Conservation (phyloP, 1,140 invertebrate genomes). For the Vanessa tameamea region DNA sequence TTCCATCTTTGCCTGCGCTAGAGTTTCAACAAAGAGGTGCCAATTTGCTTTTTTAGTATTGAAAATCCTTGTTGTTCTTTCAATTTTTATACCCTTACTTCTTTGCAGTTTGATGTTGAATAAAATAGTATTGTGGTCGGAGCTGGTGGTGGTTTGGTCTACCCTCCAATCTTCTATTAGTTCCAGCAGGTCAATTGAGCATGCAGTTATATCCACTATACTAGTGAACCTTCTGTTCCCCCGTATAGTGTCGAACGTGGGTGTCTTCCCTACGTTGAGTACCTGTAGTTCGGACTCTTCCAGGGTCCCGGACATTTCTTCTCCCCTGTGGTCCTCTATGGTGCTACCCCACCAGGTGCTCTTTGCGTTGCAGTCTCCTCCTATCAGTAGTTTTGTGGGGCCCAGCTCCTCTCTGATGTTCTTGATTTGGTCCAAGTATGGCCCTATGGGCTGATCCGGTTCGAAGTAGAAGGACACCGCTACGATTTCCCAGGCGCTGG, state of each 20-base stretch:
- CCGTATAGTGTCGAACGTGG: conserved; percentile 42
- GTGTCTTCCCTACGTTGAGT: conserved; percentile 35
- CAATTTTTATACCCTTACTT: not conserved
- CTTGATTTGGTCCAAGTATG: not conserved
- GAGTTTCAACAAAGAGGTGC: not conserved
- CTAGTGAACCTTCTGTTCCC: conserved; percentile 34
- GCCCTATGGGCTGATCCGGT: conserved; percentile 18
- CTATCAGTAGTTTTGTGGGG: not conserved
- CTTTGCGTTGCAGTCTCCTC: conserved; percentile 41
- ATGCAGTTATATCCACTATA: conserved; percentile 41
- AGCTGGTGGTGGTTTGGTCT: too few relatives aligned
- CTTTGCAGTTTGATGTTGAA: too few relatives aligned
- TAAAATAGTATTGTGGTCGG: too few relatives aligned
- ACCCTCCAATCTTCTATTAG: too few relatives aligned
- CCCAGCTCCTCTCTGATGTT: not conserved
- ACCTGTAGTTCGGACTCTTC: conserved; percentile 30
- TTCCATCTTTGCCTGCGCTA: conserved; percentile 18
- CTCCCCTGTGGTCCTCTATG: conserved; percentile 30
- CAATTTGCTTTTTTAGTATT: conserved; percentile 19
- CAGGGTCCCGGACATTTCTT: conserved; percentile 18
- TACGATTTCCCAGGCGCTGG: conserved; percentile 17
- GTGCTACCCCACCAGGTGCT: conserved; percentile 40
- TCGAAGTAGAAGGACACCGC: conserved; percentile 12
- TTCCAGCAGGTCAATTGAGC: not conserved
- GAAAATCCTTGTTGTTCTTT: conserved; percentile 1